Base-by-base conservation (phyloP, 2,888 invertebrate genomes). In the Epirrita christyi region DNA sequence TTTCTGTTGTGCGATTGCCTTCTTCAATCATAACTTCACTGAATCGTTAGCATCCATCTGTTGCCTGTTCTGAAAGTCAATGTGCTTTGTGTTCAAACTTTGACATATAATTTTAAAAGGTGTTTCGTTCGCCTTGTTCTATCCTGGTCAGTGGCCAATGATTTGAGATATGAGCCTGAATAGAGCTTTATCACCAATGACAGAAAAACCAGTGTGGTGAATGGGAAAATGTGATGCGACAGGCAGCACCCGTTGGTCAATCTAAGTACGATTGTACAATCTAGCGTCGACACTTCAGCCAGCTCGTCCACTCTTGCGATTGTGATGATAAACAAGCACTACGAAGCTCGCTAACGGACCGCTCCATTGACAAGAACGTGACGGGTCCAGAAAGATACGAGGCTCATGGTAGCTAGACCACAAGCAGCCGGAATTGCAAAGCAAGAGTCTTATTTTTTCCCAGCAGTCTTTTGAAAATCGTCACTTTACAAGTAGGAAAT, bases 301-400 rank as follows among this genome's bases (percentile, higher is more conserved):
- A 48, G 29, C 55, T 44, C 55, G 38, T 48, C 43, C 38, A 38
- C 28, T 48, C 21, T 34, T 34, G 34, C 45, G 56, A 55, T 58
- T 67, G 51, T 21, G 66, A 47, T 43, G 55, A 51, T 55, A 59
- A 55, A 43, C 46, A 38, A 50, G 47, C 32, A 29, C 27, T 41
- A 43, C 43, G 52, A 49, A 45, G 46, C 40, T 47, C 52, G 45
- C 47, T 58, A 58, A 54, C 59, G 58, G 57, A 40, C 37, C 40
- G 48, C 34, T 34, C 65, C 70, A 45, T 71, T 76, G 78, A 76
- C 80, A 76, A 66, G 62, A 70, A 72, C 79, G 78, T 78, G 82
- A 80, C 73, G 74, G 68, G 67, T 62, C 51, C 63, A 64, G 63
- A 63, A 59, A 74, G 83, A 80, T 83, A 82, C 67, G 58, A 32